phyloP scores from a whole-genome alignment of 2,888 invertebrate genomes.

The Orthosia gracilis region DNA sequence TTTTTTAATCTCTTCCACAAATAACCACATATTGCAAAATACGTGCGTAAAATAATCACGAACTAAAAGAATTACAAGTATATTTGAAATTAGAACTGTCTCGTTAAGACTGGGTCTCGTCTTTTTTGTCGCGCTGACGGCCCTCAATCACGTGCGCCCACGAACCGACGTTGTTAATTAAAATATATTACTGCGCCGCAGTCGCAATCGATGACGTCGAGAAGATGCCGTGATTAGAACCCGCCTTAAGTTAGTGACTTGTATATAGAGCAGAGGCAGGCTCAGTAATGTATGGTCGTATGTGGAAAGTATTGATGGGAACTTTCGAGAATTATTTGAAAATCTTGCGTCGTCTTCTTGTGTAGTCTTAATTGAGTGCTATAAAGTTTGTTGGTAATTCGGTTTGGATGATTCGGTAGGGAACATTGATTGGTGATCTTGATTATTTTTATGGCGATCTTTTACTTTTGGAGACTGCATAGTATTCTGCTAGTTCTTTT shows the following conservation, averaged over 20 bases:
- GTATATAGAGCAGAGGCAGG: conserved; percentile 57
- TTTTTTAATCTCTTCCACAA: neutral
- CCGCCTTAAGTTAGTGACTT: conserved; percentile 55
- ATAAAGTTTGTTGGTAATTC: conserved; percentile 46
- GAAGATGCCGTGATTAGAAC: conserved; percentile 74
- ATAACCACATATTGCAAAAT: conserved; percentile 7
- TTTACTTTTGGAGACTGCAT: neutral
- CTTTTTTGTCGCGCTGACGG: conserved; percentile 73
- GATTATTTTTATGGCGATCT: conserved; percentile 31
- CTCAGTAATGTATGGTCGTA: conserved; percentile 56
- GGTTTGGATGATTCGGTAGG: conserved; percentile 35
- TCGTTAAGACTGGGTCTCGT: conserved; percentile 70
- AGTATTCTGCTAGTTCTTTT: neutral
- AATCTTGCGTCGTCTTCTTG: conserved; percentile 58
- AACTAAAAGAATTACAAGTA: conserved; percentile 58
- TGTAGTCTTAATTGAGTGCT: conserved; percentile 54
- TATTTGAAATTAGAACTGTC: conserved; percentile 65
- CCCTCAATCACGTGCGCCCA: conserved; percentile 78
- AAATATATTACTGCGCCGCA: conserved; percentile 77
- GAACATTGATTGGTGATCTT: conserved; percentile 49
- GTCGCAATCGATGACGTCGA: conserved; percentile 71
- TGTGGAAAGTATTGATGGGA: conserved; percentile 58
- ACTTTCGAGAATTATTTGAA: conserved; percentile 54
- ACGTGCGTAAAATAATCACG: conserved; percentile 40
- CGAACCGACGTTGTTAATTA: conserved; percentile 76